A percentile compares a stretch with the other conserved stretches of the same genome.
Conservation (phyloP, 2,113 vertebrate genomes). For the Lanius ludovicianus region DNA sequence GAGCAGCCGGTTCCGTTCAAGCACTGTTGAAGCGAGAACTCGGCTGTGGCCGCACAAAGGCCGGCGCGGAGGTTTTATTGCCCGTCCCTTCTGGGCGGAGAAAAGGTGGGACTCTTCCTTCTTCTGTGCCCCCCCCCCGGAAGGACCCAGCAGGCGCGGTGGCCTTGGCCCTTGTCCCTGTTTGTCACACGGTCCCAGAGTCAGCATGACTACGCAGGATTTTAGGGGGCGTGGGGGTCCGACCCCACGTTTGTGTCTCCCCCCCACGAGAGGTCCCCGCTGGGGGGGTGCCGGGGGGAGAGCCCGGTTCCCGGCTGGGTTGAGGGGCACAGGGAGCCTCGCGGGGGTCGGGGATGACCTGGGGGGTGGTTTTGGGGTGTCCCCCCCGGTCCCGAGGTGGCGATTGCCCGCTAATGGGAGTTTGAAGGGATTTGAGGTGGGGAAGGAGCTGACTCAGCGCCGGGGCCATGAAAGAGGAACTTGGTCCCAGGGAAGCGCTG, state of each 20-base stretch:
- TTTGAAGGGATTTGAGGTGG: background rate
- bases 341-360: too few species aligned
- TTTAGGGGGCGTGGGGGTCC: background rate
- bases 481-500: background rate
- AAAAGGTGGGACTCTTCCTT: background rate
- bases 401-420: background rate
- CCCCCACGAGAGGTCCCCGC: background rate
- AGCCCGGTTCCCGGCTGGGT: background rate
- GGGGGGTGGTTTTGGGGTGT: too few species aligned
- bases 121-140: background rate
- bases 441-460: background rate
- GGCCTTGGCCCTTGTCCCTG: background rate
- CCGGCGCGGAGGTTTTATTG: background rate
- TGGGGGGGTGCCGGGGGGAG: background rate
- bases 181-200: background rate
- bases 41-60: background rate
- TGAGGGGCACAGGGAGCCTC: background rate
- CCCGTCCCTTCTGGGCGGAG: background rate
- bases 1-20: constrained; percentile 80
- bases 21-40: constrained; percentile 88
- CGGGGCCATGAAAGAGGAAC: background rate
- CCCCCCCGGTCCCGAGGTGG: too few species aligned
- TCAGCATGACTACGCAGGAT: background rate
- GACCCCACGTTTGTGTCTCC: background rate
- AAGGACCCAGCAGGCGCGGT: background rate